Conservation (phyloP, 2,797 vertebrate species). For the Prionace glauca region DNA sequence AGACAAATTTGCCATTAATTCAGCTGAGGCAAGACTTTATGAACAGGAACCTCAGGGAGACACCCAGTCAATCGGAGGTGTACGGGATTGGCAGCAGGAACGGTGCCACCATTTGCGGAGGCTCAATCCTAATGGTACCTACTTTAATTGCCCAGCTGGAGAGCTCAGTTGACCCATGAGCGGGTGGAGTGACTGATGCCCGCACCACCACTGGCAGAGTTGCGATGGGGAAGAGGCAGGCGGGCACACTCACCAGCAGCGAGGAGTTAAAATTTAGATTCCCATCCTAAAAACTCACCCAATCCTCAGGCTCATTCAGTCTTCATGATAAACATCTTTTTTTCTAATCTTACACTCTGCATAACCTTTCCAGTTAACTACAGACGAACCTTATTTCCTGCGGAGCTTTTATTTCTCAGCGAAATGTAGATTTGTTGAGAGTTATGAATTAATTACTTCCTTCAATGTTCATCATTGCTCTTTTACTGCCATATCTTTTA, state of each 20-base stretch:
- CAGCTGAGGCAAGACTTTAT: not conserved
- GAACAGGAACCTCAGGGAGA: not conserved
- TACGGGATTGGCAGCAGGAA: too few relatives aligned
- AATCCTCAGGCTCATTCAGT: not conserved
- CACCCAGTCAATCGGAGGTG: not conserved
- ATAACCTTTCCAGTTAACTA: not conserved
- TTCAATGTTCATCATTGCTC: not conserved
- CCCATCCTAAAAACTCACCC: not conserved
- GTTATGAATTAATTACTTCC: too few relatives aligned
- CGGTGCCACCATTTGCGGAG: not conserved
- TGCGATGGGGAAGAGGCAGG: too few relatives aligned
- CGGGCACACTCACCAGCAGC: not conserved
- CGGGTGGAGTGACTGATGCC: too few relatives aligned
- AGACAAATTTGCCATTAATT: not conserved
- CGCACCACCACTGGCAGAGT: too few relatives aligned
- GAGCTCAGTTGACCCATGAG: too few relatives aligned
- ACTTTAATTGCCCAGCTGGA: too few relatives aligned
- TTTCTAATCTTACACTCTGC: not conserved
- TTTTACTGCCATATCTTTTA: not conserved
- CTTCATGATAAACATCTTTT: not conserved
- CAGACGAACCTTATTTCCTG: not conserved
- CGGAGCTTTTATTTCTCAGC: not conserved
- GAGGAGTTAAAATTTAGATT: not conserved
- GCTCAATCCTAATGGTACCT: too few relatives aligned
- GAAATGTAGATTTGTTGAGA: not conserved